These are phyloP conservation scores for Drosophila flavopinicola DNA, from an alignment of 2,888 invertebrate species.

Conservation along the genomic window DNA sequence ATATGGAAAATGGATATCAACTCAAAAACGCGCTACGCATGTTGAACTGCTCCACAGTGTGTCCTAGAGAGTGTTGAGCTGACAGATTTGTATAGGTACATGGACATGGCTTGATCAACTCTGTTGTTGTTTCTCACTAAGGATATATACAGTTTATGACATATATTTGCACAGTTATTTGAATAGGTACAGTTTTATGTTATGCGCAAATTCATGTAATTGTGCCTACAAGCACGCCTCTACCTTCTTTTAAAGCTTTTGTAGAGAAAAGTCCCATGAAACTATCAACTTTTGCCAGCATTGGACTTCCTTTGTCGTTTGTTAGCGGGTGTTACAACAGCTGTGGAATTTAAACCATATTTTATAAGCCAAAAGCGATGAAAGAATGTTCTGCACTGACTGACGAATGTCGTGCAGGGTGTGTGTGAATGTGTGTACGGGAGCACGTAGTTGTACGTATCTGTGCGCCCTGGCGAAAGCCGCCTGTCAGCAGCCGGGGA, in stretches of 20 bases:
- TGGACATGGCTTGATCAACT: no score
- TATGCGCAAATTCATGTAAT: background rate
- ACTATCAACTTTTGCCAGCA: slow-evolving; percentile 14
- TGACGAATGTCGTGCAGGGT: slow-evolving; percentile 29
- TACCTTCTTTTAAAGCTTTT: background rate
- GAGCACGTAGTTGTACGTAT: slow-evolving; percentile 4
- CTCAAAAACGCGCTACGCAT: no score
- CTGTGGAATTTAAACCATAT: slow-evolving; percentile 53
- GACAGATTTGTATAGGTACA: no score
- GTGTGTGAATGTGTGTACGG: background rate
- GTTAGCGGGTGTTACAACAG: slow-evolving; percentile 22
- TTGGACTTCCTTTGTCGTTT: slow-evolving; percentile 15
- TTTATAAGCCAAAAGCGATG: slow-evolving; percentile 53
- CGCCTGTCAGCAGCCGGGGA: slow-evolving; percentile 58
- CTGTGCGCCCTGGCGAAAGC: slow-evolving; percentile 40
- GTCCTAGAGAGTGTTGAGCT: no score
- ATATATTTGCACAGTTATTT: no score
- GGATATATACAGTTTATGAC: no score
- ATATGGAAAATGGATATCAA: no score
- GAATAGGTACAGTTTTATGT: no score
- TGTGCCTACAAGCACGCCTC: no score
- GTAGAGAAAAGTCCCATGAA: background rate
- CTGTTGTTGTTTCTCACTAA: no score
- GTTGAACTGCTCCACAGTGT: no score
- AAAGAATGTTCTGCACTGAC: slow-evolving; percentile 57